Percentiles rank a stretch among this genome's conserved stretches.
Evolutionary conservation across 1,140 invertebrate genomes (phyloP).

Genomic region (Apolygus lucorum): DNA sequence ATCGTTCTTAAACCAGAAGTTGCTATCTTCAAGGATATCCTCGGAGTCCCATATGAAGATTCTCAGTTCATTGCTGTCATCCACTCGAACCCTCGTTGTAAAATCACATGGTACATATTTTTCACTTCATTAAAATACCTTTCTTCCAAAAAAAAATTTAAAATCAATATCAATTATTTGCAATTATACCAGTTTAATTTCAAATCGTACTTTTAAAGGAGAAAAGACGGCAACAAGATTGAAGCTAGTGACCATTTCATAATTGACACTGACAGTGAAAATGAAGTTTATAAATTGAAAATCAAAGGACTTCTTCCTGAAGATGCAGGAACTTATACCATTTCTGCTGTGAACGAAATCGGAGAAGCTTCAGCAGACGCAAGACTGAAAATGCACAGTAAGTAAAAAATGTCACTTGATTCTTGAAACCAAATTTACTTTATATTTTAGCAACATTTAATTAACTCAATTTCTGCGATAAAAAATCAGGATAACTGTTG

Average conservation of each 20-base stretch:
- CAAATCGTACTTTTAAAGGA: constrained; percentile 44
- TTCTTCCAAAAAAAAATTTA: background rate
- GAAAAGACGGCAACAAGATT: constrained; percentile 49
- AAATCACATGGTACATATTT: constrained; percentile 56
- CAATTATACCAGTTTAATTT: background rate
- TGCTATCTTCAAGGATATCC: constrained; percentile 59
- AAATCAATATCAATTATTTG: background rate
- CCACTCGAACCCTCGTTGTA: constrained; percentile 67
- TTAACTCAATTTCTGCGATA: too few relatives aligned
- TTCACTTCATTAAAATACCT: too few relatives aligned
- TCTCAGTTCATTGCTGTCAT: constrained; percentile 60
- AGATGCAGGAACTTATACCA: constrained; percentile 72
- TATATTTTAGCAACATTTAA: background rate
- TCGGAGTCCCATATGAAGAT: constrained; percentile 58
- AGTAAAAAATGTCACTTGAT: too few relatives aligned
- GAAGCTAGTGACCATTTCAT: constrained; percentile 48
- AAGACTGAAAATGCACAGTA: constrained; percentile 67
- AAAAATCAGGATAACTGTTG: too few relatives aligned
- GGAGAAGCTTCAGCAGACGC: constrained; percentile 62
- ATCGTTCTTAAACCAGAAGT: constrained; percentile 67
- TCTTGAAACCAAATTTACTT: too few relatives aligned
- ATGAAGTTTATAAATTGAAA: constrained; percentile 55
- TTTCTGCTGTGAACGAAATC: constrained; percentile 62
- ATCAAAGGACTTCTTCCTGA: constrained; percentile 56
- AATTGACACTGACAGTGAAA: constrained; percentile 51